phyloP scores from a whole-genome alignment of 1,140 invertebrate genomes.

The Drosophila jambulina region DNA sequence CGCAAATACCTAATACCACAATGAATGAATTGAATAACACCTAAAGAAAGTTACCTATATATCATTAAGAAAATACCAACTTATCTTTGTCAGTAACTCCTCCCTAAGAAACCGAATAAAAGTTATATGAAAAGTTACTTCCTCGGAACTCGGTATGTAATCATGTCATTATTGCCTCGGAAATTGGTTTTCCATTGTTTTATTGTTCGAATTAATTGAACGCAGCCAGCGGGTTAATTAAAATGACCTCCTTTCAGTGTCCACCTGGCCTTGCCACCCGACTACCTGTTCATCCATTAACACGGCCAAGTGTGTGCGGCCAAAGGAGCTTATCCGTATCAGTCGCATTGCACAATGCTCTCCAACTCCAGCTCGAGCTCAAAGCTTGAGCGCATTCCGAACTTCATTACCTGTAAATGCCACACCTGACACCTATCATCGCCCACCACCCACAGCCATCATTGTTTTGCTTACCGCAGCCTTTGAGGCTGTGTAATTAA shows the following conservation, averaged over 20 bases:
- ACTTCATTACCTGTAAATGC: slow-evolving; percentile 34
- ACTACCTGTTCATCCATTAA: slow-evolving; percentile 37
- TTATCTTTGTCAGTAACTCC: too few species aligned
- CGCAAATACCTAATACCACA: background rate
- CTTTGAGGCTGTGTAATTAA: slow-evolving; percentile 68
- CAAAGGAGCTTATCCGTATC: slow-evolving; percentile 47
- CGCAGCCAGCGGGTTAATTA: slow-evolving; percentile 31
- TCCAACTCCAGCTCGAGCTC: background rate
- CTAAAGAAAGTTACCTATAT: too few species aligned
- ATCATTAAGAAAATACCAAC: background rate
- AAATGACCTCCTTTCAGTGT: slow-evolving; percentile 19
- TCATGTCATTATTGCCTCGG: slow-evolving; percentile 32
- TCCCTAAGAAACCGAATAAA: background rate
- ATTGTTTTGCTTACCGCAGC: slow-evolving; percentile 41
- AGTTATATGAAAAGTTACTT: slow-evolving; percentile 6
- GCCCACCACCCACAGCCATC: background rate
- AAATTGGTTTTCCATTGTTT: slow-evolving; percentile 45
- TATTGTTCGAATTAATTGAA: slow-evolving; percentile 37
- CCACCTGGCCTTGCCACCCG: background rate
- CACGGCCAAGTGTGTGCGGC: slow-evolving; percentile 34
- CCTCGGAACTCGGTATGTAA: background rate
- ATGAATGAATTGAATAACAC: background rate
- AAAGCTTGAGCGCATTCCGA: slow-evolving; percentile 23
- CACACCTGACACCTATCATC: slow-evolving; percentile 9
- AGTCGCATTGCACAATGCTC: slow-evolving; percentile 27